Base-by-base conservation (phyloP, 1,140 invertebrate species). In the Lysiphlebus fabarum region DNA sequence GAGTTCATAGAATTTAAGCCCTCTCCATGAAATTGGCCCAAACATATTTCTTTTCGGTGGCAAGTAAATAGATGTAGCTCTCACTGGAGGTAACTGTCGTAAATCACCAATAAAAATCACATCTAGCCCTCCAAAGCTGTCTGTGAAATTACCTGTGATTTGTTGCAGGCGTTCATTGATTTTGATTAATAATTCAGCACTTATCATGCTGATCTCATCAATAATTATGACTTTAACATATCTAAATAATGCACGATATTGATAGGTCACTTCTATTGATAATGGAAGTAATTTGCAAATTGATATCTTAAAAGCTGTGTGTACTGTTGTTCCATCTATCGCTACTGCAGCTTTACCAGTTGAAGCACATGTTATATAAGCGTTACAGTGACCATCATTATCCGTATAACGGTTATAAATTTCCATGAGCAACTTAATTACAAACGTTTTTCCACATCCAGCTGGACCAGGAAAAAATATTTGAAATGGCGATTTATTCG, bases 141-240 rank as follows among this genome's bases (percentile, higher is more conserved):
- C 36, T n/a, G 65, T 51, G 62, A 62, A 65, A 44, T 41, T 63
- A 10, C 64, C 64, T 26, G 70, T 70, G 12, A 77, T 71, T 70
- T 77, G 67, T 50, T 66, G 59, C 17, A 76, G 56, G 26, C 70
- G 42, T 26, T 11, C 17, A 56, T 74, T 62, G 42, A 76, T 65
- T 51, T 68, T 38, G 12, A 43, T 5, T 12, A 75, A 58, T 33
- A 68, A 53, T 58, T 56, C 60, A 11, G 64, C 34, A 47, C 70
- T 64, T 12, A 74, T 63, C 71, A 75, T 76, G 26, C 66, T 70
- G 6, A 77, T 65, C 64, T 77, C 73, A 59, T 77, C 73, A 48
- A 77, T 71, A 8, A 77, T 73, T n/a, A 76, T 10, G 10, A 75
- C 55, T 63, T 71, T 65, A 36, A 71, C 50, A 57, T 69, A 63